Percentiles rank a stretch among this genome's conserved stretches.
Conservation (phyloP, 2,113 vertebrate genomes). For the Pampusana beccarii region DNA sequence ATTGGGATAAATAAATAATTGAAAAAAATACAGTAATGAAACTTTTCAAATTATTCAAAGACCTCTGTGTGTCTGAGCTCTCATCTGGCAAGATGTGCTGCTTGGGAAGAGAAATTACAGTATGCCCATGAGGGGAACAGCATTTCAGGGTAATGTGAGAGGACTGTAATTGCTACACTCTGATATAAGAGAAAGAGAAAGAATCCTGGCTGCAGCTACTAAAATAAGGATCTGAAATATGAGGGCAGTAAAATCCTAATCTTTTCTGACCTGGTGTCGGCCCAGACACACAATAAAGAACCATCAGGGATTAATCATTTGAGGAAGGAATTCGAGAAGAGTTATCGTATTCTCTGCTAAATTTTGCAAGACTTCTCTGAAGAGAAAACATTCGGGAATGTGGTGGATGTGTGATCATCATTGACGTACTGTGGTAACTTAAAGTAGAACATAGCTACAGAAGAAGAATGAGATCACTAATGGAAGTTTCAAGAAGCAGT, state of each 20-base stretch:
- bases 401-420: background rate
- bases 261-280: background rate
- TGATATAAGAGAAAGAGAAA: constrained; percentile 11
- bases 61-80: background rate
- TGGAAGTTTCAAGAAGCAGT: background rate
- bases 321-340: background rate
- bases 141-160: constrained; percentile 28
- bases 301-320: constrained; percentile 25
- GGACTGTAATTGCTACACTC: background rate
- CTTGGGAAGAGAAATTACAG: constrained; percentile 29
- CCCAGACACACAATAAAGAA: constrained; percentile 5
- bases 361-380: constrained; percentile 25
- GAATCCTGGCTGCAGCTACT: background rate
- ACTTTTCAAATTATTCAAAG: background rate
- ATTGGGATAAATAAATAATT: background rate
- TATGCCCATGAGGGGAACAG: background rate
- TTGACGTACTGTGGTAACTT: background rate
- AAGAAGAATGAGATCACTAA: constrained; percentile 20
- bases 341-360: background rate
- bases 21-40: background rate
- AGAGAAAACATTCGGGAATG: background rate
- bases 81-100: background rate
- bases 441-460: background rate
- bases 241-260: constrained; percentile 30
- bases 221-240: constrained; percentile 43